Conservation (phyloP, 2,797 vertebrate species). For the Synanceia verrucosa region DNA sequence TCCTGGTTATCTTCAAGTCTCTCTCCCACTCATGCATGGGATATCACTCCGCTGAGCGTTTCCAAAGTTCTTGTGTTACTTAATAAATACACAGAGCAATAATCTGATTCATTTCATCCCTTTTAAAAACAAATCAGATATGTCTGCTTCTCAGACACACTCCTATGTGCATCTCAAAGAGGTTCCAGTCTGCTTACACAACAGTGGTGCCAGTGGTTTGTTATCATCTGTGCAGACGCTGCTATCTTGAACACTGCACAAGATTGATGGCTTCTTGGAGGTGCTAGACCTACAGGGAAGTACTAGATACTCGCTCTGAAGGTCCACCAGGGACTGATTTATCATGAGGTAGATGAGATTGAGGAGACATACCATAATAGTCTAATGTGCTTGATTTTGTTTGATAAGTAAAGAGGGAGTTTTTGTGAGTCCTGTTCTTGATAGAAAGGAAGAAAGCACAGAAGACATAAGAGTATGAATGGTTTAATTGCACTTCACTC, state of each 20-base stretch:
- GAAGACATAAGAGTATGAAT: constrained; percentile 30
- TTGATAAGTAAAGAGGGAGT: constrained; percentile 27
- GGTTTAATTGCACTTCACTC: not conserved
- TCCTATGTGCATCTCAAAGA: constrained; percentile 11
- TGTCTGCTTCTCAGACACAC: constrained; percentile 37
- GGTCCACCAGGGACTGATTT: constrained; percentile 33
- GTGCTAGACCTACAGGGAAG: constrained; percentile 45
- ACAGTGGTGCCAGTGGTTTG: constrained; percentile 48
- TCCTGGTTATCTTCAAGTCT: constrained; percentile 25
- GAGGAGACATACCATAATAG: constrained; percentile 19
- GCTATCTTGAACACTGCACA: constrained; percentile 42
- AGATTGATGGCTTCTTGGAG: constrained; percentile 53
- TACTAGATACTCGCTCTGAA: constrained; percentile 12
- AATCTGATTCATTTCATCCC: constrained; percentile 64
- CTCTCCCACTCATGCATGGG: constrained; percentile 22
- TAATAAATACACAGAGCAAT: constrained; percentile 59
- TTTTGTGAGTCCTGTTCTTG: constrained; percentile 35
- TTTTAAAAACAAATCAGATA: constrained; percentile 64
- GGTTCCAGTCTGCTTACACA: constrained; percentile 48
- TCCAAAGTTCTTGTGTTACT: constrained; percentile 63
- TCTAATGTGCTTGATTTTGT: constrained; percentile 47
- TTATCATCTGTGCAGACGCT: constrained; percentile 41
- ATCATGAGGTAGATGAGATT: constrained; percentile 49
- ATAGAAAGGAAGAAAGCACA: constrained; percentile 34
- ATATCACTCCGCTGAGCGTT: constrained; percentile 26